Percentiles rank a stretch among this genome's conserved stretches.
phyloP scores from a whole-genome alignment of 1,140 invertebrate genomes.

The Drosophila suzukii region DNA sequence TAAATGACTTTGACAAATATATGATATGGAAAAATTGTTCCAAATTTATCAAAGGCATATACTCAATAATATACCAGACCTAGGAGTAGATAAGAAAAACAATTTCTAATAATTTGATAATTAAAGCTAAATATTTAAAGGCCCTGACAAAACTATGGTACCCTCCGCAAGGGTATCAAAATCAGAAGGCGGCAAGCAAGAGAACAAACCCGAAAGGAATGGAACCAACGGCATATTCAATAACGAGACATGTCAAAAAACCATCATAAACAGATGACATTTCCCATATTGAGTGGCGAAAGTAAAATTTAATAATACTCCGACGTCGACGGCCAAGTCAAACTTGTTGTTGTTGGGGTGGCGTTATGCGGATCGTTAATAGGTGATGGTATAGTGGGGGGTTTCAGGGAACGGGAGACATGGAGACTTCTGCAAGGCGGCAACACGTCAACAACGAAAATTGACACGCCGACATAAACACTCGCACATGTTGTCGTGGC shows the following conservation, averaged over 20 bases:
- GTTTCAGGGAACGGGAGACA: background rate
- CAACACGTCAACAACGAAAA: slow-evolving; percentile 81
- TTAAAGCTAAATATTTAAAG: background rate
- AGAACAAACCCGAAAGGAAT: slow-evolving; percentile 24
- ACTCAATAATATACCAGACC: too few species aligned
- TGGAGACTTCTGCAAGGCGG: slow-evolving; percentile 43
- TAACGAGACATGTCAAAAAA: slow-evolving; percentile 83
- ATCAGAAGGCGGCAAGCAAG: background rate
- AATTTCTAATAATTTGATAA: too few species aligned
- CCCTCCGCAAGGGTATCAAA: slow-evolving; percentile 1
- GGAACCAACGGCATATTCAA: slow-evolving; percentile 69
- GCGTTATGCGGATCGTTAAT: slow-evolving; percentile 42
- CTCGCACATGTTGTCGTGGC: slow-evolving; percentile 70
- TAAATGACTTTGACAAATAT: too few species aligned
- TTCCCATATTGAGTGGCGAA: slow-evolving; percentile 83
- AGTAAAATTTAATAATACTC: slow-evolving; percentile 83
- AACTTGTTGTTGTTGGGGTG: slow-evolving; percentile 28
- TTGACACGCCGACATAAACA: slow-evolving; percentile 81
- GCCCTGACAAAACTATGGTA: background rate
- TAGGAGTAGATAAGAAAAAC: too few species aligned
- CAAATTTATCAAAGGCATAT: too few species aligned
- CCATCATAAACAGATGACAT: slow-evolving; percentile 83
- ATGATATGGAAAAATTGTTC: too few species aligned
- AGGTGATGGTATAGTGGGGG: slow-evolving; percentile 26
- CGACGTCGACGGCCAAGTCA: slow-evolving; percentile 59